These are phyloP conservation scores for Porites lutea DNA, from an alignment of 64 coral and sea anemone genomes.

Conservation along the genomic window DNA sequence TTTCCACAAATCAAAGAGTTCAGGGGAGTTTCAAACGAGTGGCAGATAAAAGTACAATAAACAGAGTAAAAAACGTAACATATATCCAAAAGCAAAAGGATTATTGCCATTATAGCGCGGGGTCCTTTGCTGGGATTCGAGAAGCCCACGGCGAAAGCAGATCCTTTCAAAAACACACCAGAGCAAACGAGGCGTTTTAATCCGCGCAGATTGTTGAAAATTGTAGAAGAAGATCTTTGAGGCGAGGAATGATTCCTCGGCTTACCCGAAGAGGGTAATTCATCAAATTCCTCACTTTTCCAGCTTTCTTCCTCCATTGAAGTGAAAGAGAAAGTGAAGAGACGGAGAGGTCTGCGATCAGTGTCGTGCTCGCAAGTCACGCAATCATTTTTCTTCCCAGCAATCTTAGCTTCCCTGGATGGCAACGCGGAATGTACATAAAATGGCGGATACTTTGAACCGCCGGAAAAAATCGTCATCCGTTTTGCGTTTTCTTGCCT, in stretches of 20 bases:
- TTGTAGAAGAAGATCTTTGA: neutral
- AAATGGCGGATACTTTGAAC: slow-evolving; percentile 75
- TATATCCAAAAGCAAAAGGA: slow-evolving; percentile 54
- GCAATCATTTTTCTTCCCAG: slow-evolving; percentile 35
- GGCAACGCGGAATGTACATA: slow-evolving; percentile 74
- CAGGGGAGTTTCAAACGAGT: slow-evolving; percentile 23
- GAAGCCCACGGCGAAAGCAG: slow-evolving; percentile 20
- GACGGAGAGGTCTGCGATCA: neutral
- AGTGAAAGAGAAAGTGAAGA: no score
- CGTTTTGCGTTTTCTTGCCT: neutral
- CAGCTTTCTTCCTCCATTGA: neutral
- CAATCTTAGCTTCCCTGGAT: slow-evolving; percentile 29
- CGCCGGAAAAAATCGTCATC: neutral
- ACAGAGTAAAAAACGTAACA: slow-evolving; percentile 56
- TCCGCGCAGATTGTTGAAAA: neutral
- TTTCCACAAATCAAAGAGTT: slow-evolving; percentile 57
- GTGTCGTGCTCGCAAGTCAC: neutral
- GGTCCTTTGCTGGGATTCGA: slow-evolving; percentile 58
- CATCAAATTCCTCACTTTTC: neutral
- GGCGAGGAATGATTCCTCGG: neutral
- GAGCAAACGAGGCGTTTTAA: slow-evolving; percentile 37
- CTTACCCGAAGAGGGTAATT: slow-evolving; percentile 3
- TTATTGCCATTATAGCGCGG: slow-evolving; percentile 53
- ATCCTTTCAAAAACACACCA: slow-evolving; percentile 39
- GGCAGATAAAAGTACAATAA: slow-evolving; percentile 47